Evolutionary conservation across 2,113 vertebrate genomes (phyloP).

Genomic region (Petroica traversi): DNA sequence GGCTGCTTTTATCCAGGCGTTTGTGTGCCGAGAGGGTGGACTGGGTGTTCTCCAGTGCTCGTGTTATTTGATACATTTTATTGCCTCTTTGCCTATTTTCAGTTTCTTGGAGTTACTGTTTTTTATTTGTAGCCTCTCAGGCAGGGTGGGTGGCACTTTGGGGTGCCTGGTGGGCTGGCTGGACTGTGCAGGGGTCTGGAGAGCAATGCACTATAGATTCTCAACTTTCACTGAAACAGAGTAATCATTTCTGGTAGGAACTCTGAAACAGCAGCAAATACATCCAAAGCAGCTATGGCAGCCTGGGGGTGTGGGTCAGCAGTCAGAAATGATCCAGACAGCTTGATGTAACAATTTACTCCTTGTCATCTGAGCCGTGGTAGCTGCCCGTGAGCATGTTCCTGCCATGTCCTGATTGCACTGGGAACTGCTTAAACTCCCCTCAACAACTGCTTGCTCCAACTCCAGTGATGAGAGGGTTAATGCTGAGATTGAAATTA

Average conservation of each 20-base stretch:
- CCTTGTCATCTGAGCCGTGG: not conserved
- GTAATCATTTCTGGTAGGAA: not conserved
- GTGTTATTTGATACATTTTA: not conserved
- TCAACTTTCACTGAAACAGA: not conserved
- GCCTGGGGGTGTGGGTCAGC: constrained; percentile 12
- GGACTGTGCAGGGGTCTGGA: not conserved
- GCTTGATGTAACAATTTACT: not conserved
- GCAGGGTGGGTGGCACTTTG: not conserved
- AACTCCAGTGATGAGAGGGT: not conserved
- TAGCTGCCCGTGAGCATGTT: not conserved
- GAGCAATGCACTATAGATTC: not conserved
- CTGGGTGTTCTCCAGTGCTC: not conserved
- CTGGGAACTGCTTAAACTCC: not conserved
- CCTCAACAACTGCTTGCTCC: not conserved
- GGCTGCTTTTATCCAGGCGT: not conserved
- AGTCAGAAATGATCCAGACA: constrained; percentile 10
- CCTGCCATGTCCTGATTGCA: not conserved
- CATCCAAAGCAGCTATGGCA: not conserved
- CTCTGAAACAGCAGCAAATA: not conserved
- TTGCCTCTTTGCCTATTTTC: constrained; percentile 15
- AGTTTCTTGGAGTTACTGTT: not conserved
- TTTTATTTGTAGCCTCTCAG: not conserved
- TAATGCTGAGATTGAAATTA: constrained; percentile 22
- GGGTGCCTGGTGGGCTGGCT: not conserved
- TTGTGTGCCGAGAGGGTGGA: not conserved